Evolutionary conservation across 1,140 invertebrate species (phyloP), one percentile per base, ranked within the genome.

Genomic region (Tetramorium parvispinum): DNA sequence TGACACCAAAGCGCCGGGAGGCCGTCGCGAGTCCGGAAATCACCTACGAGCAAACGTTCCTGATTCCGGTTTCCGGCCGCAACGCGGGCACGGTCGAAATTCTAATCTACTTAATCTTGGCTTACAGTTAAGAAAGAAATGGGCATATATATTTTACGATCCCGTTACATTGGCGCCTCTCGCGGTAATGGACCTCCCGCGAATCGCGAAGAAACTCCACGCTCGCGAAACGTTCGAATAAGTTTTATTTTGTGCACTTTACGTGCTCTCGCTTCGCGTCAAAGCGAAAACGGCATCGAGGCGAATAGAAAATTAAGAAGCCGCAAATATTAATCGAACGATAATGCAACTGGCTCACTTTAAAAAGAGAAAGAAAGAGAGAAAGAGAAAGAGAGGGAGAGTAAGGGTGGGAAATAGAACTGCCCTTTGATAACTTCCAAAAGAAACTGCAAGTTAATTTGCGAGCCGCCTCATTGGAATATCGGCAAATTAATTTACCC

Each of bases 21-120:
- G 79, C 49, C 10, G 61, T 53, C 49, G 40, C 57, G 40, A 59
- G 16, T 4, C 65, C 59, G 85, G 76, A 81, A 87, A 75, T 86
- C 85, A 86, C 76, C 61, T 81, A 75, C 61, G 49, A 68, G 85
- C 77, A 49, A 86, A 82, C 66, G 61, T 13, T 73, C 32, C 86
- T 85, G 86, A 85, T 87, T 85, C 86, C 71, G 63, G 63, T 85
- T 87, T 85, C 86, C 63, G 27, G 70, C 70, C 59, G 57, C 77
- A 70, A 43, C 77, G 46, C 68, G 46, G 51, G 77, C 32, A 40
- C 46, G 70, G 37, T 65, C 37, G 53, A 86, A 86, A 71, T 87
- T 68, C 87, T 73, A 78, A 85, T 78, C 71, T 68, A 43, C 49
- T 85, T 78, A 85, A 85, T 85, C 73, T 83, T 43, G 53, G 66